Conservation (phyloP, 2,888 invertebrate species). For the Caenorhabditis sp. region DNA sequence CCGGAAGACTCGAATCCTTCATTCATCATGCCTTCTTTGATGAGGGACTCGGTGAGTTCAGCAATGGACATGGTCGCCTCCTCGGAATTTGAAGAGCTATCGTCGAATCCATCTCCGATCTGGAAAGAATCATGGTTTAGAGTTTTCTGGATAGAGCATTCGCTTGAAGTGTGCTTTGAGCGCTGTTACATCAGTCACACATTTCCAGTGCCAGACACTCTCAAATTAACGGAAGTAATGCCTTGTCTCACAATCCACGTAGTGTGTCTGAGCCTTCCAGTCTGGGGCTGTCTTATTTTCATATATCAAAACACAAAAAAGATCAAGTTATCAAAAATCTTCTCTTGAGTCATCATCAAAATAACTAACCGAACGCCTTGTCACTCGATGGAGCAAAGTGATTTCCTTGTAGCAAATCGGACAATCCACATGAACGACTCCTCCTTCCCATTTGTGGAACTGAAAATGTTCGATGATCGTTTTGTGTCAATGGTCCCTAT, state of each 20-base stretch:
- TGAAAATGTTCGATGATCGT: slow-evolving; percentile 20
- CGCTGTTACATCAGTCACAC: slow-evolving; percentile 4
- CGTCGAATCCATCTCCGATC: slow-evolving; percentile 1
- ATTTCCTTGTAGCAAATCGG: not conserved
- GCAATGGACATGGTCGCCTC: slow-evolving; percentile 17
- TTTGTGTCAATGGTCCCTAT: slow-evolving; percentile 33
- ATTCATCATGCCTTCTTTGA: not conserved
- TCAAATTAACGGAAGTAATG: slow-evolving; percentile 41
- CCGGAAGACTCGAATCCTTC: slow-evolving; percentile 4
- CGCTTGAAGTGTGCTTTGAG: not conserved
- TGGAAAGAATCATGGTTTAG: not conserved
- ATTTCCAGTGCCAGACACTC: slow-evolving; percentile 7
- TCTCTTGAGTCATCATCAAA: slow-evolving; percentile 6
- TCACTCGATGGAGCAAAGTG: not conserved
- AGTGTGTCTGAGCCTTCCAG: slow-evolving; percentile 22
- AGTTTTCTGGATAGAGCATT: not conserved
- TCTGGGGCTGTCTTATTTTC: not conserved
- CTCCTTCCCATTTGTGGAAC: not conserved
- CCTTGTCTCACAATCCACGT: slow-evolving; percentile 9
- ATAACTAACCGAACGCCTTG: slow-evolving; percentile 11
- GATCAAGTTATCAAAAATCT: slow-evolving; percentile 42
- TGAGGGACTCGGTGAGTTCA: slow-evolving; percentile 4
- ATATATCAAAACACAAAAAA: slow-evolving; percentile 37
- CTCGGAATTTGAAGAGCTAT: not conserved
- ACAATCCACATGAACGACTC: not conserved